Base-by-base conservation (phyloP, 1,140 invertebrate genomes). In the Calephelis virginiensis region DNA sequence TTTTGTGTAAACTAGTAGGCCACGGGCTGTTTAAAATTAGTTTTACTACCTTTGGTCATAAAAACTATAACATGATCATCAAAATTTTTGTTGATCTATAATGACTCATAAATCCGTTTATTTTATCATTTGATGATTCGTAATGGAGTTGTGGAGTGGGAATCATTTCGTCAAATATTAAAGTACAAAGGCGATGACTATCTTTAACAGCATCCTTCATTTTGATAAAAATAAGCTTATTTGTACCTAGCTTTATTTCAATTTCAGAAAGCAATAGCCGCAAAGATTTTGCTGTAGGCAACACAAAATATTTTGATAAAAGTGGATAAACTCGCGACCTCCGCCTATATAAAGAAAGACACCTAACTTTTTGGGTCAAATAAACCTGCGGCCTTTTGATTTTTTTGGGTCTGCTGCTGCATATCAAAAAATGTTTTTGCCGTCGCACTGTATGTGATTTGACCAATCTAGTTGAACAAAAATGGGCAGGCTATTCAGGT, bases 81-180 rank as follows among this genome's bases (percentile, higher is more conserved):
- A 68, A 69, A 47, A 59, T 43, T 66, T 8, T 14, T n/a, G 6
- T 40, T 53, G 5, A 8, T 43, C 40, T 56, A 9, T 9, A 7
- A 8, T 43, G 7, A 61, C 38, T 17, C 8, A 45, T 64, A 66
- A 74, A 72, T 11, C 68, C 67, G 63, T 69, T 17, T 12, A 76
- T 40, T 46, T 49, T n/a, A 63, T 76, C 68, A 43, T 61, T 61
- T 7, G 38, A 12, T 12, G 38, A 10, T 13, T 65, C 48, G 53
- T 75, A 73, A 17, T 53, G 46, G 14, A 73, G 43, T 37, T 70
- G 63, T 4, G 67, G 65, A 11, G 63, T 66, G 14, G 74, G 10
- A 6, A 60, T 71, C 71, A 76, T 64, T 64, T 73, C 74, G 17
- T 73, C 72, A 70, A 73, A 74, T 1, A 70, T 70, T 5, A 71